phyloP scores from a whole-genome alignment of 2,888 invertebrate species.

The Pomacea canaliculata region DNA sequence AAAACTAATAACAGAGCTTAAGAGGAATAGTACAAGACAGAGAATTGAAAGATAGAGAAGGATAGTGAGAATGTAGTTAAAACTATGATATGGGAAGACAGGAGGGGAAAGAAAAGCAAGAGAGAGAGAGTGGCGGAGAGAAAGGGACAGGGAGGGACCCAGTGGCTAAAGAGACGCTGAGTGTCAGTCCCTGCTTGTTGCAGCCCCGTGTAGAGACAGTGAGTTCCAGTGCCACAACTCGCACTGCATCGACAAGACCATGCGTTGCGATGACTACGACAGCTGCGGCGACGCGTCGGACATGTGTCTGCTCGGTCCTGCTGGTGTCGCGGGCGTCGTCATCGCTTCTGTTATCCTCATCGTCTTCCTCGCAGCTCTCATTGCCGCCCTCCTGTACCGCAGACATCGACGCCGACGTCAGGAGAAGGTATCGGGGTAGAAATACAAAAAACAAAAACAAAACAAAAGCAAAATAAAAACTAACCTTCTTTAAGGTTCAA shows the following conservation, averaged over 20 bases:
- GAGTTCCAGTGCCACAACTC: conserved; percentile 36
- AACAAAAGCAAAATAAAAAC: too few relatives aligned
- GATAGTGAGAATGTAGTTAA: too few relatives aligned
- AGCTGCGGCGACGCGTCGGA: conserved; percentile 42
- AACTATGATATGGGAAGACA: too few relatives aligned
- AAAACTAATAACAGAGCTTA: too few relatives aligned
- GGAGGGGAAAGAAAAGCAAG: too few relatives aligned
- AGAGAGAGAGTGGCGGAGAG: too few relatives aligned
- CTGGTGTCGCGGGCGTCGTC: conserved; percentile 31
- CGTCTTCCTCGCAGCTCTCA: conserved; percentile 29
- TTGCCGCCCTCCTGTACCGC: conserved; percentile 27
- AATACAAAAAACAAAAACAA: background rate
- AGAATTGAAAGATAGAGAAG: too few relatives aligned
- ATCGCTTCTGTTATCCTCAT: conserved; percentile 28
- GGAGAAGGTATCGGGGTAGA: conserved; percentile 36
- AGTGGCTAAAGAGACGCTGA: too few relatives aligned
- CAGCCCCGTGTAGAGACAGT: conserved; percentile 32
- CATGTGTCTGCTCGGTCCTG: conserved; percentile 29
- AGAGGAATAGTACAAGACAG: too few relatives aligned
- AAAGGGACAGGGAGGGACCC: too few relatives aligned
- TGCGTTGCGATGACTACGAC: conserved; percentile 39
- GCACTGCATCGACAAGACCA: conserved; percentile 33
- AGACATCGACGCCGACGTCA: conserved; percentile 30
- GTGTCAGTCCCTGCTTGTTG: too few relatives aligned
- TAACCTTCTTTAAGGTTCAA: too few relatives aligned